Conservation (phyloP, 2,888 invertebrate species). For the Liposcelis brunnea region DNA sequence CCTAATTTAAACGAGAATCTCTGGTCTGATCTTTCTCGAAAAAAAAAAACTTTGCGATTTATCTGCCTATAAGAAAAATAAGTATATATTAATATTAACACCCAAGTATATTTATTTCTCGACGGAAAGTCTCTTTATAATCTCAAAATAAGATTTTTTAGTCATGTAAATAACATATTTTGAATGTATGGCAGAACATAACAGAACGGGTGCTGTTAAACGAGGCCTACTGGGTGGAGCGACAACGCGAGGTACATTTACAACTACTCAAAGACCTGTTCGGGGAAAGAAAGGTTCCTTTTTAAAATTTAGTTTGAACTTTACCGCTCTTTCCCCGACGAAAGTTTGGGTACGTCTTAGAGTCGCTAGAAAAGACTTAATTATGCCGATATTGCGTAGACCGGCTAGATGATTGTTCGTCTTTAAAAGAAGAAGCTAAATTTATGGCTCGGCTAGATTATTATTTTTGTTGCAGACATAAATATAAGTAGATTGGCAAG, state of each 20-base stretch:
- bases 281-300: constrained; percentile 13
- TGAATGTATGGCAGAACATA: constrained; percentile 55
- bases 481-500: too few species aligned
- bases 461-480: too few species aligned
- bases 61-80: too few species aligned
- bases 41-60: too few species aligned
- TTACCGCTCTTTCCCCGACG: constrained; percentile 3
- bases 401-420: neutral
- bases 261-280: constrained; percentile 10
- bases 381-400: neutral
- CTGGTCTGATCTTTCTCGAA: too few species aligned
- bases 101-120: too few species aligned
- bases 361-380: constrained; percentile 3
- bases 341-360: neutral
- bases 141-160: constrained; percentile 3
- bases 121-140: too few species aligned
- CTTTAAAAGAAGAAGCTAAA: constrained; percentile 3
- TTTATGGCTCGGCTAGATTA: neutral
- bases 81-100: too few species aligned
- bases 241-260: constrained; percentile 71
- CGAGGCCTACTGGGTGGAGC: constrained; percentile 84
- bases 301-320: constrained; percentile 10
- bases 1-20: neutral
- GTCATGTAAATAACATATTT: constrained; percentile 5
- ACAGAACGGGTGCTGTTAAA: constrained; percentile 89